Conservation (phyloP, 2,888 invertebrate species). For the Ophioninae sp. region DNA sequence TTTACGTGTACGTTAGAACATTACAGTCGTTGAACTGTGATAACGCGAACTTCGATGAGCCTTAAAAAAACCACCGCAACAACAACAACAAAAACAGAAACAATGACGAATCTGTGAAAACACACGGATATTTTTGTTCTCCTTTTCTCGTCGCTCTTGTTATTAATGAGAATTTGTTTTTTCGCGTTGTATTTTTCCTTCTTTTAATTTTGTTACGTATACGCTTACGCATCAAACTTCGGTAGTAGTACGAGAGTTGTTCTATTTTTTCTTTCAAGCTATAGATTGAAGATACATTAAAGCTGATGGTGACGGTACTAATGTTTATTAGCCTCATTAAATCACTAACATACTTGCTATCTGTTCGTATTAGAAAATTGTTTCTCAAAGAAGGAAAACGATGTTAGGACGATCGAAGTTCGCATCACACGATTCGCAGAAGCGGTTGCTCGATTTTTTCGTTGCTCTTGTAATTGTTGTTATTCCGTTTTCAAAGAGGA, state of each 20-base stretch:
- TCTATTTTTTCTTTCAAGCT: constrained; percentile 8
- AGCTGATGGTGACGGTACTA: constrained; percentile 80
- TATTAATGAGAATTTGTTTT: constrained; percentile 18
- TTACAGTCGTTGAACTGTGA: constrained; percentile 47
- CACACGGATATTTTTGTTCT: not conserved
- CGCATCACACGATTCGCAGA: constrained; percentile 36
- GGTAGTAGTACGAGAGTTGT: constrained; percentile 4
- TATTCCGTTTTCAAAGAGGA: constrained; percentile 7
- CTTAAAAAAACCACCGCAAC: not conserved
- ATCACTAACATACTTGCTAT: constrained; percentile 79
- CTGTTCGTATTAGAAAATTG: constrained; percentile 72
- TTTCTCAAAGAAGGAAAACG: constrained; percentile 50
- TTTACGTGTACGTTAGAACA: constrained; percentile 29
- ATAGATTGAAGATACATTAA: constrained; percentile 66
- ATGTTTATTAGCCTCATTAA: constrained; percentile 75
- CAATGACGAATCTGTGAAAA: not conserved
- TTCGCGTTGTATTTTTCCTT: constrained; percentile 4
- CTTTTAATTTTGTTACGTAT: constrained; percentile 11
- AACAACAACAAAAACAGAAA: not conserved
- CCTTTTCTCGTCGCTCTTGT: not conserved
- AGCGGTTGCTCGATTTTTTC: constrained; percentile 43
- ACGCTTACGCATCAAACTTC: constrained; percentile 14
- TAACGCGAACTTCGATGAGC: constrained; percentile 59
- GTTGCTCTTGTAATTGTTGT: constrained; percentile 21
- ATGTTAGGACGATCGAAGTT: constrained; percentile 52